A percentile compares a stretch with the other conserved stretches of the same genome.
Conservation (phyloP, 2,888 invertebrate genomes). For the Athetis lepigone region DNA sequence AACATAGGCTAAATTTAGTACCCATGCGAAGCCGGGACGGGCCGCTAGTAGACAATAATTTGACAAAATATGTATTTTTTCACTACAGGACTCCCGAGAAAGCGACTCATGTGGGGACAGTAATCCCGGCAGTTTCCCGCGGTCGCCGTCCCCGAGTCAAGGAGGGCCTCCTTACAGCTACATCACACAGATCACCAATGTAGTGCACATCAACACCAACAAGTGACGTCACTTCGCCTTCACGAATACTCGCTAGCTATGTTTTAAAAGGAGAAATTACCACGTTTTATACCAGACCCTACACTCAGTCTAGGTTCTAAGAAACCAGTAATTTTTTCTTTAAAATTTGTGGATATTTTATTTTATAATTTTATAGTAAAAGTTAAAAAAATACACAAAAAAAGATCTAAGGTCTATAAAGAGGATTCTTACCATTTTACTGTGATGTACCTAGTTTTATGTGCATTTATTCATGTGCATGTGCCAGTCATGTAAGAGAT, state of each 20-base stretch:
- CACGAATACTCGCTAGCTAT: slow-evolving; percentile 42
- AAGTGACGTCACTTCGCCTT: slow-evolving; percentile 45
- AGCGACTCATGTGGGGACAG: slow-evolving; percentile 37
- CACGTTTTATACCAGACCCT: slow-evolving; percentile 2
- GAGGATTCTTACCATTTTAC: slow-evolving; percentile 47
- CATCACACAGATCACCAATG: slow-evolving; percentile 60
- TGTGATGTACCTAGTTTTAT: slow-evolving; percentile 57
- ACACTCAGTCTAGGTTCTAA: neutral
- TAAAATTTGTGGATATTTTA: slow-evolving; percentile 33
- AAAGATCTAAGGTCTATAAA: slow-evolving; percentile 20
- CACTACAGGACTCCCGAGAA: slow-evolving; percentile 48
- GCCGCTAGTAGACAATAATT: too few species aligned
- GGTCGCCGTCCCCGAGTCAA: slow-evolving; percentile 41
- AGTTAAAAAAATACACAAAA: slow-evolving; percentile 18
- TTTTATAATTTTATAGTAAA: slow-evolving; percentile 24
- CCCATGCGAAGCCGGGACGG: too few species aligned
- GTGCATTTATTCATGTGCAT: slow-evolving; percentile 46
- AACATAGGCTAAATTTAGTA: too few species aligned
- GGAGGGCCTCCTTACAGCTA: slow-evolving; percentile 51
- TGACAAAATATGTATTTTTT: neutral
- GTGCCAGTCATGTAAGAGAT: slow-evolving; percentile 55
- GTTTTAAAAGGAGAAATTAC: slow-evolving; percentile 23
- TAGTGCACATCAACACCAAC: slow-evolving; percentile 58
- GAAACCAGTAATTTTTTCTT: slow-evolving; percentile 17
- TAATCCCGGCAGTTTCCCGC: slow-evolving; percentile 42